Evolutionary conservation across 2,113 vertebrate species (phyloP), one percentile per base, ranked within the genome.

Genomic region (Rhinolophus sinicus): DNA sequence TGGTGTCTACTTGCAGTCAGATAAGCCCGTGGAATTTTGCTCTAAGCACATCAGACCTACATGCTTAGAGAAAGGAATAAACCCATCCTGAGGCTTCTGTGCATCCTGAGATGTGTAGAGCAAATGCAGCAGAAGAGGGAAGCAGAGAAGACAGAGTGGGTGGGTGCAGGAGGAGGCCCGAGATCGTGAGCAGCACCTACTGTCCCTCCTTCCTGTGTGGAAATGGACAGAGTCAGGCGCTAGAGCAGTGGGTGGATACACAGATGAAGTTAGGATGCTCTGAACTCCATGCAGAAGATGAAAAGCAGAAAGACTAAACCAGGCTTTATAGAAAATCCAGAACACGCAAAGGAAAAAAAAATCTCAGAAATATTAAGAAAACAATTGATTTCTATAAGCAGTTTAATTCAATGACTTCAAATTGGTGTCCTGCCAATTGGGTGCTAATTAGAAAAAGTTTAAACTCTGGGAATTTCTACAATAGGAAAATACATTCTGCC

Each of bases 311-410:
- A 72, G 70, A 78, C 40, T 83, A 82, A 76, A 22, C 15, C 21
- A 91, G n/a, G 54, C 35, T 72, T 54, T 77, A 47, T 35, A 67
- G 35, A 83, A 93, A 87, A 90, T 60, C 33, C 19, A 60, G 33
- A 94, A 38, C 82, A 70, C 21, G 82, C 30, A 81, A 52, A 40
- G 33, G 50, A 72, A 72, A 60, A 83, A 40, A 85, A 54, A 7
- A 12, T 70, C 72, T 88, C 56, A 67, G 30, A 95, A 91, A 91
- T 87, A 89, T 56, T 94, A 94, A 54, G 35, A 80, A 86, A 87
- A 80, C 16, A 89, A 82, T 54, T 64, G 58, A 81, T n/a, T 93
- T 85, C 14, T 93, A 6, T 62, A 88, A 38, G 21, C 1, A 1
- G 30, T 76, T 90, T 94, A 88, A 82, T 92, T 86, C 72, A 89